Conservation (phyloP, 2,113 vertebrate species). For the Phylloscopus trochiloides region DNA sequence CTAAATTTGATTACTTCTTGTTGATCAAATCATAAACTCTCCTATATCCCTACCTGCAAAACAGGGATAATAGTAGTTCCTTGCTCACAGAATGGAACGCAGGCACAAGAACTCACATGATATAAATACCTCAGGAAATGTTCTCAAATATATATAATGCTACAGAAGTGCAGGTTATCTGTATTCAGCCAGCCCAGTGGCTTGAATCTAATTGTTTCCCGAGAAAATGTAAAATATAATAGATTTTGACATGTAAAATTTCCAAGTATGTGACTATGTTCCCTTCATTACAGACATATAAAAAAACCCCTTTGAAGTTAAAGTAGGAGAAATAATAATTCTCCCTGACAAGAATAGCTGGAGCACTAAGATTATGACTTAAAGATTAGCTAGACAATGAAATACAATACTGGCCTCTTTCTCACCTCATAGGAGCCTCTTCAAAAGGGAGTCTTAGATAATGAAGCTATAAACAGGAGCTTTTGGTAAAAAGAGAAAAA, state of each 20-base stretch:
- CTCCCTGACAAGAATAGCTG: neutral
- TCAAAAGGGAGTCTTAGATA: neutral
- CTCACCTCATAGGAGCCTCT: neutral
- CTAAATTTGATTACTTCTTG: neutral
- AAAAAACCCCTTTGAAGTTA: neutral
- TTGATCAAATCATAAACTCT: neutral
- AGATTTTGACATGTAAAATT: neutral
- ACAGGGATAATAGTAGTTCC: neutral
- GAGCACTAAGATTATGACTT: neutral
- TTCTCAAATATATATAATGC: neutral
- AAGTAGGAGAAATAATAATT: slow-evolving; percentile 8
- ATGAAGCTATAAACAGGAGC: neutral
- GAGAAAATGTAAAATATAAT: neutral
- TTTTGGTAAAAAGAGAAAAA: neutral
- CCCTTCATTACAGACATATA: neutral
- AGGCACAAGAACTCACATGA: neutral
- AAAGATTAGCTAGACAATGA: neutral
- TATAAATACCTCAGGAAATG: neutral
- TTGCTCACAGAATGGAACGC: neutral
- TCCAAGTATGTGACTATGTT: neutral
- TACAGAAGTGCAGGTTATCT: neutral
- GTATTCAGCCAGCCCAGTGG: neutral
- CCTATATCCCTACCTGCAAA: neutral
- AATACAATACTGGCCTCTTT: neutral
- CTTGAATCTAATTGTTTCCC: neutral